Evolutionary conservation across 2,797 vertebrate species (phyloP).

Genomic region (Salarias fasciatus): DNA sequence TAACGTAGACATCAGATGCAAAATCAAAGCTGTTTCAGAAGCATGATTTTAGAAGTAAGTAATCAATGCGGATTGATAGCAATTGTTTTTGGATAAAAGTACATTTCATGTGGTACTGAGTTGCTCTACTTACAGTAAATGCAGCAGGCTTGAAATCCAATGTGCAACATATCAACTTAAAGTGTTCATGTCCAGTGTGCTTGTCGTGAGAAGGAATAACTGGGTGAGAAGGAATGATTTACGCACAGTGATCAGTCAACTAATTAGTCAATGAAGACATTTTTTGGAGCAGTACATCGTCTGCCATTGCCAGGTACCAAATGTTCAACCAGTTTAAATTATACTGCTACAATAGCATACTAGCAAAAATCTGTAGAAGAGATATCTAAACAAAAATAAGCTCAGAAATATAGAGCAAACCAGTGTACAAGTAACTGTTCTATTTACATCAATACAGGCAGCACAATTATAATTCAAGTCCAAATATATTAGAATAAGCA

Average conservation of each 20-base stretch:
- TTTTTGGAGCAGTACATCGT: constrained; percentile 50
- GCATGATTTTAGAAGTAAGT: too few relatives aligned
- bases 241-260: constrained; percentile 69
- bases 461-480: constrained; percentile 69
- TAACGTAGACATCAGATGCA: constrained; percentile 12
- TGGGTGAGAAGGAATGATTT: constrained; percentile 70
- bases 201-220: constrained; percentile 63
- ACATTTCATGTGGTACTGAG: constrained; percentile 30
- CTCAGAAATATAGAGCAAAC: constrained; percentile 68
- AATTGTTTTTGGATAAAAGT: too few relatives aligned
- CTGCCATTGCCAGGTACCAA: constrained; percentile 75
- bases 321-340: constrained; percentile 73
- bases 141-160: constrained; percentile 77
- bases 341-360: constrained; percentile 72
- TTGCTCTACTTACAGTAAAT: constrained; percentile 55
- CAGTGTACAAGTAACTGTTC: constrained; percentile 78
- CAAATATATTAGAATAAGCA: constrained; percentile 77
- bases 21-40: constrained; percentile 1
- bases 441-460: constrained; percentile 73
- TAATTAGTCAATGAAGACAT: constrained; percentile 48
- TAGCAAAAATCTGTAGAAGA: constrained; percentile 63
- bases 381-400: constrained; percentile 68
- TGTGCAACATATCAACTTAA: constrained; percentile 79
- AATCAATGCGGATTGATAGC: too few relatives aligned
- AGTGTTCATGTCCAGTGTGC: constrained; percentile 78